These are phyloP conservation scores for Rutpela maculata DNA, from an alignment of 2,888 invertebrate species.

Conservation along the genomic window DNA sequence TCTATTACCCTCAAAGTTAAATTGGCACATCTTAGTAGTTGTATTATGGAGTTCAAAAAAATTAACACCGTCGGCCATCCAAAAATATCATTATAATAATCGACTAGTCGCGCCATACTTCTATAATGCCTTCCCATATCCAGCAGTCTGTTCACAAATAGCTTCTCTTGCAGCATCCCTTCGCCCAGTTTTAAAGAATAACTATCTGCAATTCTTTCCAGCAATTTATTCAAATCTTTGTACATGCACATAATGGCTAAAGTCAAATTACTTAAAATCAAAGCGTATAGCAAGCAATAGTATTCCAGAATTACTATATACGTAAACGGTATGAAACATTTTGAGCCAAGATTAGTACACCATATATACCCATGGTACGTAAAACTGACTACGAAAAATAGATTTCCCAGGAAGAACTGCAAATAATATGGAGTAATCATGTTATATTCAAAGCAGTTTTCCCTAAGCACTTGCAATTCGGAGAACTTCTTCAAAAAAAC, in stretches of 20 bases:
- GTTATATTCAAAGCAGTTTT: not conserved
- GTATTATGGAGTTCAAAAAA: constrained; percentile 26
- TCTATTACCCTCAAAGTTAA: not conserved
- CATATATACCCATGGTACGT: not conserved
- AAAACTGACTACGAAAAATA: not conserved
- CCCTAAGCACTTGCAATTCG: not conserved
- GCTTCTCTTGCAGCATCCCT: not conserved
- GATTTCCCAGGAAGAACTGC: constrained; percentile 24
- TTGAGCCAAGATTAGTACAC: not conserved
- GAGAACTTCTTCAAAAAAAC: constrained; percentile 10
- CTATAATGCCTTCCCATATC: not conserved
- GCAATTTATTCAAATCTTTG: constrained; percentile 9
- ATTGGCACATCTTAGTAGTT: constrained; percentile 24
- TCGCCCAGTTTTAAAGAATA: not conserved
- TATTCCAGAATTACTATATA: constrained; percentile 23
- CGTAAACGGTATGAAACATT: not conserved
- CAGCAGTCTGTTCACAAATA: not conserved
- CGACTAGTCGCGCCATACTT: not conserved
- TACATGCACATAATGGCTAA: not conserved
- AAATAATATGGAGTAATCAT: not conserved
- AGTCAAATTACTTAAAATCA: constrained; percentile 4
- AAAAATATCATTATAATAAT: constrained; percentile 25
- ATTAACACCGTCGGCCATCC: constrained; percentile 20
- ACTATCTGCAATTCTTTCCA: constrained; percentile 11
- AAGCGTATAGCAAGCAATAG: constrained; percentile 8